A percentile compares a stretch with the other conserved stretches of the same genome.
Evolutionary conservation across 2,888 invertebrate species (phyloP).

Genomic region (Drosophila borborema): DNA sequence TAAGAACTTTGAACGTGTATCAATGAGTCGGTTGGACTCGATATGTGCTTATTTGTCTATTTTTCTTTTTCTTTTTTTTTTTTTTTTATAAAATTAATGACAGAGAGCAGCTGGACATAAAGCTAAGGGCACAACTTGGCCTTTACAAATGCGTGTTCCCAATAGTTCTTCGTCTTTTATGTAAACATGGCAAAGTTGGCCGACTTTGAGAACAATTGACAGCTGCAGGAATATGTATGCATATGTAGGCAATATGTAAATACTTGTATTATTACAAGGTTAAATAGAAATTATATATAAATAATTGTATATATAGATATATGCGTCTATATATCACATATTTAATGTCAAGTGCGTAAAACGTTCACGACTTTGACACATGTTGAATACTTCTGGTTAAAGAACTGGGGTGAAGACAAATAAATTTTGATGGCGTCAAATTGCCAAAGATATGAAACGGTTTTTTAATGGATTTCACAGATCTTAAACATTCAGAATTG

Average conservation of each 20-base stretch:
- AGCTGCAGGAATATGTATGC: conserved; percentile 69
- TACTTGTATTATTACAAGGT: conserved; percentile 58
- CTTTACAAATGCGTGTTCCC: conserved; percentile 19
- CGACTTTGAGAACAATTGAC: conserved; percentile 52
- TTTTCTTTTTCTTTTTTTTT: conserved; percentile 35
- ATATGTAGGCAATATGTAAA: conserved; percentile 13
- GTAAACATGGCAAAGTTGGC: conserved; percentile 75
- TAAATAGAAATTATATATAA: conserved; percentile 20
- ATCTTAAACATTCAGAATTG: conserved; percentile 52
- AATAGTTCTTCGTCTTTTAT: conserved; percentile 36
- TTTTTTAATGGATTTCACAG: conserved; percentile 71
- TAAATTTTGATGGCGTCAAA: conserved; percentile 63
- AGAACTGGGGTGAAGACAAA: conserved; percentile 39
- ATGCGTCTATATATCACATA: conserved; percentile 15
- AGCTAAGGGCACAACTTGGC: conserved; percentile 24
- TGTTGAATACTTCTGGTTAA: conserved; percentile 42
- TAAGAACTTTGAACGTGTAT: not conserved
- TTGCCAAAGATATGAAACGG: conserved; percentile 58
- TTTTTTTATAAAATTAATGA: conserved; percentile 44
- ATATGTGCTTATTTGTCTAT: not conserved
- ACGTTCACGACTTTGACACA: conserved; percentile 60
- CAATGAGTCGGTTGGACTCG: not conserved
- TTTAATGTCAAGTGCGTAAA: conserved; percentile 64
- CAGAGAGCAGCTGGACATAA: conserved; percentile 55
- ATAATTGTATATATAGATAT: not conserved